Percentiles rank a stretch among this genome's conserved stretches.
These are phyloP conservation scores for Eclectus roratus DNA, from an alignment of 2,113 vertebrate genomes.

Conservation along the genomic window DNA sequence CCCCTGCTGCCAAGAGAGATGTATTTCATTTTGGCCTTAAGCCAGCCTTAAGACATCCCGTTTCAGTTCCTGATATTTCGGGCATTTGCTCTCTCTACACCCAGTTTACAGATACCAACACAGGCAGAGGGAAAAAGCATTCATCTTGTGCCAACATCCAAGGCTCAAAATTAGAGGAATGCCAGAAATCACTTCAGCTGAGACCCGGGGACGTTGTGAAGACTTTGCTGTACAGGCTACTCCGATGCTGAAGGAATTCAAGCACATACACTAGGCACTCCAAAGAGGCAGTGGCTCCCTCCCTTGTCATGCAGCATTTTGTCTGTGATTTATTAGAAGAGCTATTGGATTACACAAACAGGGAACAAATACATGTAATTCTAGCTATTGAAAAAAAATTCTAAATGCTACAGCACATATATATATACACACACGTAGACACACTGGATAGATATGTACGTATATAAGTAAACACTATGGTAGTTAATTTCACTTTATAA, in stretches of 20 bases:
- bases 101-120: constrained; percentile 31
- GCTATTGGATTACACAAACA: neutral
- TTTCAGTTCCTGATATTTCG: constrained; percentile 55
- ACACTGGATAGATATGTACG: rapidly evolving
- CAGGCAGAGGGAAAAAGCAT: neutral
- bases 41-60: constrained; percentile 50
- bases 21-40: constrained; percentile 50
- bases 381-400: neutral
- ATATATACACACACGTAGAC: neutral
- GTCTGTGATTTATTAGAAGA: neutral
- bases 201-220: rapidly evolving
- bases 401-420: neutral
- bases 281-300: neutral
- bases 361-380: neutral
- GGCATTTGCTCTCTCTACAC: constrained; percentile 37
- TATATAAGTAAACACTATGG: neutral
- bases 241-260: neutral
- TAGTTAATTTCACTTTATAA: neutral
- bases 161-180: neutral
- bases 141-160: neutral
- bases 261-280: neutral
- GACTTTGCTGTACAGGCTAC: neutral
- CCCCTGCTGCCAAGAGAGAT: constrained; percentile 57
- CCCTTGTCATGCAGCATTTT: neutral
- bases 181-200: neutral